Evolutionary conservation across 2,888 invertebrate species (phyloP), one percentile per base, ranked within the genome.

Genomic region (Plebejus melissa): DNA sequence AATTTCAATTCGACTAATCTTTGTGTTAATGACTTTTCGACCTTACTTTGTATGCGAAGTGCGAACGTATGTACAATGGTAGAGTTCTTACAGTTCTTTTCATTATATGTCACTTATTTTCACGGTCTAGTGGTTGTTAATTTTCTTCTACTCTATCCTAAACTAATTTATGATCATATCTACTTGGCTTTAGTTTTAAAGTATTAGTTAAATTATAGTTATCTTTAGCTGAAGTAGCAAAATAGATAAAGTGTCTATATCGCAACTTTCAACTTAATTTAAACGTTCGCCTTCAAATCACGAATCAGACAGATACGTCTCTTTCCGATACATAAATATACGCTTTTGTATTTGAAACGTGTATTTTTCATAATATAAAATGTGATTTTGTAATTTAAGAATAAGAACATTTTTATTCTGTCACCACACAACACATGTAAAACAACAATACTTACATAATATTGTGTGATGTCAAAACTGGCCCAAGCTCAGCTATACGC

Each of bases 1-100:
- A 41, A 71, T 71, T 71, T 46, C 28, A 71, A 72, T 72, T 32
- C 22, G 36, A 72, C 72, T 72, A 72, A 54, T 72, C 13, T 72
- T 54, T 54, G 50, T 72, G 46, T 32, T 22, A 13, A 11, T 71
- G 46, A 46, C 46, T 16, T 32, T 50, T 32, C 32, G 72, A 72
- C 72, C 72, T 54, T 32, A 72, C 28, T 54, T 28, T 50, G 54
- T 16, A 32, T 72, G 22, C 54, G 54, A 72, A 60, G 16, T 72
- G 22, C 54, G 54, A 72, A 60, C 70, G 70, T 71, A 28, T 50
- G 71, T 13, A 46, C 50, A 71, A 72, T 32, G 54, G 36, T 72
- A 72, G 28, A 41, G 65, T 65, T 65, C 13, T 13, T 65, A 65
- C 32, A 32, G 28, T 65, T 36, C 32, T 65, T 4, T 65, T 65